phyloP scores from a whole-genome alignment of 1,140 invertebrate genomes.

The Drosophila pallidifrons region DNA sequence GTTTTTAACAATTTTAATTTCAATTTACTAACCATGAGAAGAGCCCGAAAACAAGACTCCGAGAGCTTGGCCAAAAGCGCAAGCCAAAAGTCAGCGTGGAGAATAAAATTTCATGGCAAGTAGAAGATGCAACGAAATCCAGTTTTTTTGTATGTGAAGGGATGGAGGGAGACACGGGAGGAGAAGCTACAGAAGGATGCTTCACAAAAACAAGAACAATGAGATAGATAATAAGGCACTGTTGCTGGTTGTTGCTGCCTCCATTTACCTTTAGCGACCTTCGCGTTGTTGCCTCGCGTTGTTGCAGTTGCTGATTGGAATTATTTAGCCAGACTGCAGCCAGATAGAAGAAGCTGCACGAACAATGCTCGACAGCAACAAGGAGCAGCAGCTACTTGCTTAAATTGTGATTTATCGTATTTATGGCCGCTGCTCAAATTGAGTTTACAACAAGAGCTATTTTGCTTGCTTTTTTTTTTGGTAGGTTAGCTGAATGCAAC shows the following conservation, averaged over 20 bases:
- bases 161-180: neutral
- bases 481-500: constrained; percentile 43
- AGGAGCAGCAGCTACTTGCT: constrained; percentile 26
- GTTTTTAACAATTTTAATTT: constrained; percentile 71
- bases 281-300: constrained; percentile 37
- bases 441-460: constrained; percentile 52
- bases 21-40: constrained; percentile 46
- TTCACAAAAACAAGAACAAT: constrained; percentile 55
- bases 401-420: constrained; percentile 79
- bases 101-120: constrained; percentile 58
- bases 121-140: constrained; percentile 40
- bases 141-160: constrained; percentile 32
- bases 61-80: constrained; percentile 6
- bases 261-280: constrained; percentile 70
- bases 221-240: constrained; percentile 68
- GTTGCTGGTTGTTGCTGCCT: constrained; percentile 38
- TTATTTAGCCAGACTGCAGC: constrained; percentile 63
- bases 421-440: constrained; percentile 47
- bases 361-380: constrained; percentile 42
- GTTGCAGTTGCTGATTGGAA: constrained; percentile 66
- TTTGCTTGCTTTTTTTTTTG: neutral
- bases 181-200: neutral
- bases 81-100: constrained; percentile 56
- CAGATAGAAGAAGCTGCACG: neutral
- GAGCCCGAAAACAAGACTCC: constrained; percentile 16